Conservation (phyloP, 2,113 vertebrate species). For the Sprattus sprattus region DNA sequence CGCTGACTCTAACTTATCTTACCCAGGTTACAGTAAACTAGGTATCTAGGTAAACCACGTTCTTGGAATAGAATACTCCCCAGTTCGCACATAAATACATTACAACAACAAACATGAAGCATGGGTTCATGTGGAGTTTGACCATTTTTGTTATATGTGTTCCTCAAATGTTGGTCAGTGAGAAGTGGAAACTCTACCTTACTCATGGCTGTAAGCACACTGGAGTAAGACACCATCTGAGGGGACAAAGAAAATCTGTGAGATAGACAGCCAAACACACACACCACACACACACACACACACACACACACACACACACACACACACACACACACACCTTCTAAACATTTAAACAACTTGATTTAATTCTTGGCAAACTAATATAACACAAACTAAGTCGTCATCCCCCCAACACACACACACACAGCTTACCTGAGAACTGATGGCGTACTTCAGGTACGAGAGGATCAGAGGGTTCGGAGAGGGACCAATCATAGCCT, state of each 20-base stretch:
- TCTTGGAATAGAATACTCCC: no score
- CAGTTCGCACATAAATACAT: no score
- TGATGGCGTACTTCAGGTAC: slow-evolving; percentile 96
- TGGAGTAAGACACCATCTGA: slow-evolving; percentile 98
- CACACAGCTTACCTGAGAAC: slow-evolving; percentile 83
- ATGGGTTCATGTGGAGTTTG: no score
- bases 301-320: neutral
- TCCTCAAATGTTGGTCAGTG: neutral
- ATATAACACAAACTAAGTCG: no score
- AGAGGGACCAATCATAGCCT: slow-evolving; percentile 94
- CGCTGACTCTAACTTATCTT: no score
- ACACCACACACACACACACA: neutral
- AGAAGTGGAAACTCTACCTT: slow-evolving; percentile 75
- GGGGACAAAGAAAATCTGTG: slow-evolving; percentile 25
- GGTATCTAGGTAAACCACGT: no score
- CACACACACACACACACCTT: neutral
- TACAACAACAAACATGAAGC: no score
- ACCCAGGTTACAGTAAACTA: no score
- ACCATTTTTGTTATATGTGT: no score
- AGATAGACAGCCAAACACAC: no score
- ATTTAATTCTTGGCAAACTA: no score
- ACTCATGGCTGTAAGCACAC: slow-evolving; percentile 89
- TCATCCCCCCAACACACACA: no score
- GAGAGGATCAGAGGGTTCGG: slow-evolving; percentile 96
- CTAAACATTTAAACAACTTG: neutral